Percentiles rank a stretch among this genome's conserved stretches.
Evolutionary conservation across 2,797 vertebrate genomes (phyloP).

Genomic region (Sebastes flavidus): DNA sequence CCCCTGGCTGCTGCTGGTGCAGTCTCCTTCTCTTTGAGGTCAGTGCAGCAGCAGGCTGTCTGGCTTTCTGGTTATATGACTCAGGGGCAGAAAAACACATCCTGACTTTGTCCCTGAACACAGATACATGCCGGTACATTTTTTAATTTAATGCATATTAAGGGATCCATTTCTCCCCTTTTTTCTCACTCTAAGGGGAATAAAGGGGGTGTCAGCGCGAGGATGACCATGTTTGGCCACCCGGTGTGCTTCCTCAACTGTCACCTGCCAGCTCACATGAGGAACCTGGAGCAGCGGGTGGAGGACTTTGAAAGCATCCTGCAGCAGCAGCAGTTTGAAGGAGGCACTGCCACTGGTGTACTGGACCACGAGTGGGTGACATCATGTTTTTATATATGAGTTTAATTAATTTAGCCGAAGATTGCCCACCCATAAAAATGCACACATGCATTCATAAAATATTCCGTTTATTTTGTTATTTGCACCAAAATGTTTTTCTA

Average conservation of each 20-base stretch:
- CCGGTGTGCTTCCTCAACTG: constrained; percentile 98
- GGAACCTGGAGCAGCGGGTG: constrained; percentile 95
- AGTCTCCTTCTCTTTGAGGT: constrained; percentile 83
- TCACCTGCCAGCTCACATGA: constrained; percentile 97
- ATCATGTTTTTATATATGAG: not conserved
- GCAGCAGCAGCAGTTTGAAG: constrained; percentile 97
- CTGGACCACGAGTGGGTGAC: constrained; percentile 94
- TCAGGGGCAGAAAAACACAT: constrained; percentile 8
- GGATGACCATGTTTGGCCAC: constrained; percentile 92
- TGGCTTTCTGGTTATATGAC: constrained; percentile 59
- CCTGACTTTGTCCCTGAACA: constrained; percentile 27
- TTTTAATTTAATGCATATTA: not conserved
- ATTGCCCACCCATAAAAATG: not conserved
- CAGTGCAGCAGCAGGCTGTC: constrained; percentile 77
- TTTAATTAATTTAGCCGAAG: not conserved
- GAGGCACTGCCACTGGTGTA: constrained; percentile 87
- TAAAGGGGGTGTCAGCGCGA: constrained; percentile 94
- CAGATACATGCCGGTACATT: not conserved
- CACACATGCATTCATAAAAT: not conserved
- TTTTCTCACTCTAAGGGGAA: constrained; percentile 86
- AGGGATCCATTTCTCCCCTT: too few species aligned
- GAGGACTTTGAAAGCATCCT: constrained; percentile 98
- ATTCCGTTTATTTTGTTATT: not conserved
- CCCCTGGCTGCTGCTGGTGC: constrained; percentile 74
- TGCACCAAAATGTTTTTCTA: not conserved